These are phyloP conservation scores for Tapirus terrestris DNA, from an alignment of 2,113 vertebrate genomes.

Conservation along the genomic window DNA sequence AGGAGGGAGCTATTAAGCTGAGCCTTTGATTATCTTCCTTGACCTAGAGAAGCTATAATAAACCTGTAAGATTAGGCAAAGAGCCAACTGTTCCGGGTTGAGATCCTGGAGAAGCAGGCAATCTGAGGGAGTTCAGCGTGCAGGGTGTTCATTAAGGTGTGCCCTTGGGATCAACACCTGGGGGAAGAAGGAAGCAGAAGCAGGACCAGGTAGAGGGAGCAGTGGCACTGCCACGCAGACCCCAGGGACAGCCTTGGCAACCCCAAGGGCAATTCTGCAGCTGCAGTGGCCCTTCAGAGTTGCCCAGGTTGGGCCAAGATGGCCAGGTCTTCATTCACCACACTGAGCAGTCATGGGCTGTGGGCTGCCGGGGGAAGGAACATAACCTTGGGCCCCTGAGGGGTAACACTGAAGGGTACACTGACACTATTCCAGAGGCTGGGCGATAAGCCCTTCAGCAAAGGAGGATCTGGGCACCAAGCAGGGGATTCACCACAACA, in stretches of 20 bases:
- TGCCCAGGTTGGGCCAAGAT: not conserved
- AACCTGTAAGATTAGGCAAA: not conserved
- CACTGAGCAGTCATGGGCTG: rapidly evolving
- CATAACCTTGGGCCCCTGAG: not conserved
- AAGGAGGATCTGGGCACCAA: not conserved
- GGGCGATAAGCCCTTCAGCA: not conserved
- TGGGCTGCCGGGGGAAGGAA: not conserved
- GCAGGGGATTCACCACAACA: not conserved
- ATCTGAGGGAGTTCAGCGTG: not conserved
- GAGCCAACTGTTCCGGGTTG: not conserved
- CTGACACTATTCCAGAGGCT: not conserved
- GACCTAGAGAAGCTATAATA: not conserved
- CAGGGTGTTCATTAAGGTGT: not conserved
- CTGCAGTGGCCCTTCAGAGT: not conserved
- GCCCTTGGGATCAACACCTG: too few species aligned
- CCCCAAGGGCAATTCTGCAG: not conserved
- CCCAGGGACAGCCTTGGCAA: not conserved
- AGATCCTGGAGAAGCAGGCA: not conserved
- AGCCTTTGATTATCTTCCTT: not conserved
- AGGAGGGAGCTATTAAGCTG: not conserved
- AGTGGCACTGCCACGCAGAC: too few species aligned
- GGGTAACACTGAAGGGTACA: not conserved
- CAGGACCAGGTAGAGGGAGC: not conserved
- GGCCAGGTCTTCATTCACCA: not conserved
- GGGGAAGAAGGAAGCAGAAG: not conserved